Percentiles rank a stretch among this genome's conserved stretches.
phyloP scores from a whole-genome alignment of 2,888 invertebrate genomes.

The Danaus chrysippus region DNA sequence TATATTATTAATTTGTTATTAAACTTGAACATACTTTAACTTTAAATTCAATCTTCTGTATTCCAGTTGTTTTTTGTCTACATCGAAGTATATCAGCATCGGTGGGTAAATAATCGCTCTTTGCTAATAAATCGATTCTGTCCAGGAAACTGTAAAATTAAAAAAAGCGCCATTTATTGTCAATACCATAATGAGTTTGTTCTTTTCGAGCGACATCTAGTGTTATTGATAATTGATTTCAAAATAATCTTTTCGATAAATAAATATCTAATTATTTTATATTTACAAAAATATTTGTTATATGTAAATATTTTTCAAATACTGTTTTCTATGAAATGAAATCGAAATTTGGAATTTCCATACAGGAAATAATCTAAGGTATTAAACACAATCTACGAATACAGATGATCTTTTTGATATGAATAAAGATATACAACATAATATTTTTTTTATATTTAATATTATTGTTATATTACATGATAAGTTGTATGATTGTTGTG shows the following conservation, averaged over 20 bases:
- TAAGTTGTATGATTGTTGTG: no score
- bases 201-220: not conserved
- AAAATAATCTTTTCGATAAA: not conserved
- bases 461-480: no score
- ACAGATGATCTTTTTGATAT: no score
- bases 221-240: not conserved
- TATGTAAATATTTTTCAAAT: no score
- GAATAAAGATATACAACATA: no score
- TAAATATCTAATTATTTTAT: not conserved
- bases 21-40: conserved; percentile 68
- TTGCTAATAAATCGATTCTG: conserved; percentile 82
- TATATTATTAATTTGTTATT: not conserved
- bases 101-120: conserved; percentile 83
- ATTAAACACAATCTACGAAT: no score
- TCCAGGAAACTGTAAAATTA: conserved; percentile 83
- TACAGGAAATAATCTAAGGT: no score
- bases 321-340: no score
- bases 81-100: conserved; percentile 88
- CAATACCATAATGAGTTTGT: not conserved
- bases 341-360: no score
- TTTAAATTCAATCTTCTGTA: conserved; percentile 86
- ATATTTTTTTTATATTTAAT: no score
- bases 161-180: conserved; percentile 14
- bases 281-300: not conserved
- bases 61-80: conserved; percentile 85